Conservation (phyloP, 2,113 vertebrate genomes). For the Brachypteracias leptosomus region DNA sequence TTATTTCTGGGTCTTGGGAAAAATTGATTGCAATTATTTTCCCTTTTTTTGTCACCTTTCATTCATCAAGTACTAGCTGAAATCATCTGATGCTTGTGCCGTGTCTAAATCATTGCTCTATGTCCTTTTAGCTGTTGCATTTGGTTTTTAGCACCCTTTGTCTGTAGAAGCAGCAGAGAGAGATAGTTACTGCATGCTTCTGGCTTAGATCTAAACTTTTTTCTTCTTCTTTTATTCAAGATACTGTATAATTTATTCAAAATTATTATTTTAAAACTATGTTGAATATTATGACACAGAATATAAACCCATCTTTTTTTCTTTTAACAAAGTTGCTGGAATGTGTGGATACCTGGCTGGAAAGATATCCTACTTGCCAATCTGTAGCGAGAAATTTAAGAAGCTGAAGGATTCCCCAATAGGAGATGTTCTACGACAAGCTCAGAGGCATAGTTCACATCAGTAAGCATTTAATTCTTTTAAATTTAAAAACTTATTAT, state of each 20-base stretch:
- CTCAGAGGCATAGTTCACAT: constrained; percentile 47
- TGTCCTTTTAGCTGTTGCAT: background rate
- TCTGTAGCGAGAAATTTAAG: constrained; percentile 89
- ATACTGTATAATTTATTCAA: background rate
- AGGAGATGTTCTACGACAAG: constrained; percentile 83
- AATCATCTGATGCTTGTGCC: background rate
- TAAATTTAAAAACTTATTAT: background rate
- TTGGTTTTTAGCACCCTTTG: background rate
- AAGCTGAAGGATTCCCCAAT: constrained; percentile 88
- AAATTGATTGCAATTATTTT: background rate
- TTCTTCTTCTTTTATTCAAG: background rate
- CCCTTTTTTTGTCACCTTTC: background rate
- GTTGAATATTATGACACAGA: background rate
- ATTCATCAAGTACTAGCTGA: background rate
- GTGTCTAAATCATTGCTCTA: background rate
- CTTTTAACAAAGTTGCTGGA: constrained; percentile 82
- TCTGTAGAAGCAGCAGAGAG: background rate
- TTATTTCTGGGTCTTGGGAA: background rate
- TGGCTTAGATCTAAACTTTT: background rate
- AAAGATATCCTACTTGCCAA: constrained; percentile 88
- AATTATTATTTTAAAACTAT: background rate
- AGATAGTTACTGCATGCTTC: background rate
- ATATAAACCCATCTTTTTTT: background rate
- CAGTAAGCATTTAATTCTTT: constrained; percentile 69
- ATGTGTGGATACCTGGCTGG: constrained; percentile 86